Evolutionary conservation across 2,888 invertebrate genomes (phyloP), one percentile per base, ranked within the genome.

Genomic region (Camptogramma bilineatum): DNA sequence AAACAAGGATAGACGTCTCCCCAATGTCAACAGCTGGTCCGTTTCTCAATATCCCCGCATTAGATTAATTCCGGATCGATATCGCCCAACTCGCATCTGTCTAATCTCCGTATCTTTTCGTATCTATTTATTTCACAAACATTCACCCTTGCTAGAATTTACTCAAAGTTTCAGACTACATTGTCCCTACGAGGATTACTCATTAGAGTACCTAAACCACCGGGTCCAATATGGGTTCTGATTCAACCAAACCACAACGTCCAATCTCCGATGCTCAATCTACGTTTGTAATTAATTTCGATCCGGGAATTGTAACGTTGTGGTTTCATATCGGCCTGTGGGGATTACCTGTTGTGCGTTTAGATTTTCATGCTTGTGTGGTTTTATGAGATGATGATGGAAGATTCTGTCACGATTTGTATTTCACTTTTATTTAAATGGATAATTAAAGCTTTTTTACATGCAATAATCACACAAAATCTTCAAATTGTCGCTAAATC

Each of bases 261-360:
- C 44, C 61, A 62, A 42, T 61, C 51, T 5, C 10, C 13, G 50
- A 48, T 48, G 47, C 16, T 46, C 42, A 48, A 61, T 51, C 16
- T 8, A 31, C 17, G 46, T 50, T 54, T 53, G 50, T 55, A 24
- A 51, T 55, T 54, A 50, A 44, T 55, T 48, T 24, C 13, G 5
- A 50, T 28, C 54, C 16, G 18, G 13, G 46, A 39, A 51, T 51
- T 24, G 18, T 39, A 47, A 13, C 5, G 17, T 13, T 63, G 48
- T n/a, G 48, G 62, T 57, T 53, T 19, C 39, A n/a, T 24, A 19
- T 57, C 3, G 17, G 47, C 2, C 16, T 48, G 9, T 53, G 31
- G 50, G 8, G 28, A 47, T 52, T 44, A 24, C 4, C 24, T 44
- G 46, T 10, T 13, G 3, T 18, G 9, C n/a, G 5, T 7, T 55